phyloP scores from a whole-genome alignment of 2,113 vertebrate species.

The Crotalus horridus region DNA sequence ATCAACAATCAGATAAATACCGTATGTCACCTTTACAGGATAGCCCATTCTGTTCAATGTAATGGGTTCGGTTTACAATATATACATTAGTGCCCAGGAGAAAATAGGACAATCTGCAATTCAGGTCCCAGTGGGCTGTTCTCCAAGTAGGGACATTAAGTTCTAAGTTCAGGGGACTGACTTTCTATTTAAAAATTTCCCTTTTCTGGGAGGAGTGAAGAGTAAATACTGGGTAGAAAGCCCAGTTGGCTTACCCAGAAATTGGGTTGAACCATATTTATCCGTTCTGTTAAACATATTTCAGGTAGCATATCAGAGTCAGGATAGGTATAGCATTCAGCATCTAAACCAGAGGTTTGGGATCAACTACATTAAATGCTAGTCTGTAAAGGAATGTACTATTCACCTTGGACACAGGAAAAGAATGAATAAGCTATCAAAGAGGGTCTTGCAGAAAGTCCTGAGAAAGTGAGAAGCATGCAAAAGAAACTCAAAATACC shows the following conservation, averaged over 20 bases:
- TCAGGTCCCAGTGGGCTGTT: background rate
- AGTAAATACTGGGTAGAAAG: background rate
- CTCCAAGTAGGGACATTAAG: background rate
- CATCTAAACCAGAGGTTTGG: background rate
- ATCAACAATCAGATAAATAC: background rate
- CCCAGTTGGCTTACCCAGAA: background rate
- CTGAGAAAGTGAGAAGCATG: background rate
- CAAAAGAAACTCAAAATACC: background rate
- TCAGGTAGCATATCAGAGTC: background rate
- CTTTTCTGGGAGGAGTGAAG: background rate
- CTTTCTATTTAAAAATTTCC: background rate
- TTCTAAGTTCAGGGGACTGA: background rate
- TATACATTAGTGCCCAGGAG: background rate
- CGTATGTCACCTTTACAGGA: background rate
- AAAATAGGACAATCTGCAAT: background rate
- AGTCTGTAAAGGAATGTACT: background rate
- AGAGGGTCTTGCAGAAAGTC: background rate
- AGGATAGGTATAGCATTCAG: background rate
- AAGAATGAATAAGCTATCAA: background rate
- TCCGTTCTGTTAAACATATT: background rate
- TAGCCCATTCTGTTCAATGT: background rate
- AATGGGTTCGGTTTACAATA: background rate
- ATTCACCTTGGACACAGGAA: background rate
- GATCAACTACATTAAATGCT: background rate
- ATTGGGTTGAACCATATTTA: background rate